These are phyloP conservation scores for Phalacrocorax brasilianus DNA, from an alignment of 2,113 vertebrate genomes.

Conservation along the genomic window DNA sequence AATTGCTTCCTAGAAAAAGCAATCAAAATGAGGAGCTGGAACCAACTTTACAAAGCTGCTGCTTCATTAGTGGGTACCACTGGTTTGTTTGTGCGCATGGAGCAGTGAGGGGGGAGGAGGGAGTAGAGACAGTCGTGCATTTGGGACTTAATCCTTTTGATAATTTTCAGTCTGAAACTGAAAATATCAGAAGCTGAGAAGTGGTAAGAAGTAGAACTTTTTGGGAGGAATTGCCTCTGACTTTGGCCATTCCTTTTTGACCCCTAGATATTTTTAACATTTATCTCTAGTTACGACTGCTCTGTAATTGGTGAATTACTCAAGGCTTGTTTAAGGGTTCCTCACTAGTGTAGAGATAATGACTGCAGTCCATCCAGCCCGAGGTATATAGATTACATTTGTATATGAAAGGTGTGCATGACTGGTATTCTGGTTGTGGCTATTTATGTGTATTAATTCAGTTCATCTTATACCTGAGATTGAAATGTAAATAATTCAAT, in stretches of 20 bases:
- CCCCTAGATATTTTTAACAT: background rate
- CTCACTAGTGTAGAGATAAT: background rate
- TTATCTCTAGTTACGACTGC: background rate
- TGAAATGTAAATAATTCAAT: background rate
- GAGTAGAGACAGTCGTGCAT: background rate
- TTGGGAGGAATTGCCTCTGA: background rate
- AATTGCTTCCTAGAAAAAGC: background rate
- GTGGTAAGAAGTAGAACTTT: background rate
- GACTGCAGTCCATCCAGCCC: background rate
- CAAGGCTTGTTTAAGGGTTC: background rate
- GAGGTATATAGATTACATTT: background rate
- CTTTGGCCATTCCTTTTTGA: background rate
- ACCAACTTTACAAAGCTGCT: background rate
- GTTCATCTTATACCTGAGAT: background rate
- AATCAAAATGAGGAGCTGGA: background rate
- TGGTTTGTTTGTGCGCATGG: background rate
- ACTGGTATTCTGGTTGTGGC: background rate
- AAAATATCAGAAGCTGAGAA: background rate
- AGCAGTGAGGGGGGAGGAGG: background rate
- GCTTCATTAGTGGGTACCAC: background rate
- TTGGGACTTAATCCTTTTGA: background rate
- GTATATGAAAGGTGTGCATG: background rate
- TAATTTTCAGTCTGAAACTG: background rate
- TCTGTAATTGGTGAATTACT: background rate
- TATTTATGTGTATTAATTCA: background rate